Evolutionary conservation across 1,140 invertebrate species (phyloP), one percentile per base, ranked within the genome.

Genomic region (Drosophila grimshawi): DNA sequence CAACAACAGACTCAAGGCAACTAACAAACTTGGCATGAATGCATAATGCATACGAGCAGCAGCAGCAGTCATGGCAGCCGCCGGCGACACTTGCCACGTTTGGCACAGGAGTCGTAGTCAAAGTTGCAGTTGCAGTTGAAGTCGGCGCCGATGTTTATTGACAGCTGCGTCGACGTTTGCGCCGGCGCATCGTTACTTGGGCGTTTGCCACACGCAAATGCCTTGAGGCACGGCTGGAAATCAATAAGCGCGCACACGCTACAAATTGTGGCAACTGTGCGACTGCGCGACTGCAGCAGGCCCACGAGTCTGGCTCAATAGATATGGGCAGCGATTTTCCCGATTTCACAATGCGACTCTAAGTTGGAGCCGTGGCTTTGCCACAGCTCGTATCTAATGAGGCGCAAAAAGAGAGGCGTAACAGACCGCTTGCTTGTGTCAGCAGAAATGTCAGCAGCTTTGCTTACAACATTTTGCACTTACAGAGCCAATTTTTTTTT

Each of bases 381-480:
- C 49, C 49, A 33, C 10, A 46, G 63, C 72, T 69, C 70, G 39
- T 71, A 71, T 88, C 80, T 88, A 88, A 88, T 89, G 85, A 88
- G 85, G 74, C 43, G 53, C 62, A 70, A 65, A 74, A 70, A 62
- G 59, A 69, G 66, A 61, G 71, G 71, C 71, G 71, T 69, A 61
- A 60, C 67, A 64, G 48, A 4, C 35, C 68, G 67, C 67, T 52
- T 59, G 45, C 68, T 59, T 70, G 49, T 59, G 46, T 51, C 55
- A 19, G 57, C 70, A 41, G 55, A 76, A 86, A 82, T 86, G 85
- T 88, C 85, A 88, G 86, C 85, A 89, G 80, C 77, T 76, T 85
- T 74, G 80, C 83, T 89, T 78, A 88, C 83, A 88, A 72, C 73
- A 75, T 68, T 88, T 88, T 89, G 69, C 85, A 89, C 80, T 88